A percentile compares a stretch with the other conserved stretches of the same genome.
These are phyloP conservation scores for Burhinus bistriatus DNA, from an alignment of 2,113 vertebrate genomes.

Conservation along the genomic window DNA sequence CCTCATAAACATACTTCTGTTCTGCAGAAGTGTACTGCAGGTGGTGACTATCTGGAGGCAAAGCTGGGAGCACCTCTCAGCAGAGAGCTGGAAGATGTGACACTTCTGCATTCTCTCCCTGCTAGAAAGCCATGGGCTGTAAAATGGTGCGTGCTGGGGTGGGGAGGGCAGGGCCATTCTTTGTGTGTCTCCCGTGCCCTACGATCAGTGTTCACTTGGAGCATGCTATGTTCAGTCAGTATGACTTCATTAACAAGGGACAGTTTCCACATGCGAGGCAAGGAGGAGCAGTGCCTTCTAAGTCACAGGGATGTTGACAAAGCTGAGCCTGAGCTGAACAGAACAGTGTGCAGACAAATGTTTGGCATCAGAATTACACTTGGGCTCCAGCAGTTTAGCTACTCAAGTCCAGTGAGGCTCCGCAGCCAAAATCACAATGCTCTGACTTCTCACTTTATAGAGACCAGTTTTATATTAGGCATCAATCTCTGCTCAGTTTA, in stretches of 20 bases:
- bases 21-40: not conserved
- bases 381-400: conserved; percentile 56
- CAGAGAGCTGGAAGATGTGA: not conserved
- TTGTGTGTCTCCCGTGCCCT: not conserved
- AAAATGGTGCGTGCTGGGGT: not conserved
- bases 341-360: conserved; percentile 64
- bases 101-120: not conserved
- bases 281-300: conserved; percentile 46
- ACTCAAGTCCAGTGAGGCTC: conserved; percentile 21
- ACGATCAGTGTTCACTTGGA: not conserved
- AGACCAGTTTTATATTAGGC: not conserved
- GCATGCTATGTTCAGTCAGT: not conserved
- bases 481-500: not conserved
- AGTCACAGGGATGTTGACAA: conserved; percentile 61
- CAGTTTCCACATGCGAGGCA: conserved; percentile 31
- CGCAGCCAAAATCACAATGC: conserved; percentile 55
- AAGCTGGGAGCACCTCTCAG: conserved; percentile 23
- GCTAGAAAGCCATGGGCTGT: not conserved
- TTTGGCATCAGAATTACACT: conserved; percentile 62
- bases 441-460: conserved; percentile 42
- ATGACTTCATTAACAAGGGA: conserved; percentile 70
- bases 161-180: not conserved
- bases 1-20: not conserved
- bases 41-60: not conserved
- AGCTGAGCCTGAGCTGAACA: conserved; percentile 39